Evolutionary conservation across 1,140 invertebrate species (phyloP), one percentile per base, ranked within the genome.

Genomic region (Hermetia illucens): DNA sequence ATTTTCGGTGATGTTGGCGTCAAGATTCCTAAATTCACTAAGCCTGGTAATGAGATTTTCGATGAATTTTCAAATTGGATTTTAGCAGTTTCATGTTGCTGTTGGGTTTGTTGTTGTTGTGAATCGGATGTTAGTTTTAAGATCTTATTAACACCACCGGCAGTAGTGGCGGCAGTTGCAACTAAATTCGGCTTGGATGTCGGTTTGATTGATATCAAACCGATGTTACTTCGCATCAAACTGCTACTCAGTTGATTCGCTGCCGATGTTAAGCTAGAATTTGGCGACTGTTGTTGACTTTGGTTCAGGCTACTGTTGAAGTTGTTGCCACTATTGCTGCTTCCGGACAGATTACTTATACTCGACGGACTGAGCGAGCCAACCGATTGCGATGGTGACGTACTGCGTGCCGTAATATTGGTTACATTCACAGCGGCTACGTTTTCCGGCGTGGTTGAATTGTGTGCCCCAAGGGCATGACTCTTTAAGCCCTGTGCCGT

Each of bases 401-500:
- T 49, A 34, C 55, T 58, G 32, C 55, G 55, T 42, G 55, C 51
- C 31, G 30, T 13, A 6, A 6, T 32, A 32, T 32, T 32, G 8
- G 13, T 6, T 13, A 32, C 17, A 32, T 32, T n/a, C n/a, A n/a
- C n/a, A n/a, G n/a, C n/a, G n/a, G n/a, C n/a, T n/a, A n/a, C n/a
- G n/a, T n/a, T n/a, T n/a, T n/a, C n/a, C n/a, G 33, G 39, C 36
- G 36, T 15, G 36, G 57, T 55, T 25, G 50, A 39, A 34, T 65
- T 68, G 55, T 79, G 77, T 44, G 74, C 68, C 2, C 66, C 47
- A 32, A 69, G 56, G 4, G 70, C 68, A 51, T 87, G 82, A 46
- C 71, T 77, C 49, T 79, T 80, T 44, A 87, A 62, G 21, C 79
- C 79, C 58, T 81, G 74, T 10, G 71, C 63, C 32, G 81, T 82